Percentiles rank a stretch among this genome's conserved stretches.
Conservation (phyloP, 2,888 invertebrate genomes). For the Chrysolina haemoptera region DNA sequence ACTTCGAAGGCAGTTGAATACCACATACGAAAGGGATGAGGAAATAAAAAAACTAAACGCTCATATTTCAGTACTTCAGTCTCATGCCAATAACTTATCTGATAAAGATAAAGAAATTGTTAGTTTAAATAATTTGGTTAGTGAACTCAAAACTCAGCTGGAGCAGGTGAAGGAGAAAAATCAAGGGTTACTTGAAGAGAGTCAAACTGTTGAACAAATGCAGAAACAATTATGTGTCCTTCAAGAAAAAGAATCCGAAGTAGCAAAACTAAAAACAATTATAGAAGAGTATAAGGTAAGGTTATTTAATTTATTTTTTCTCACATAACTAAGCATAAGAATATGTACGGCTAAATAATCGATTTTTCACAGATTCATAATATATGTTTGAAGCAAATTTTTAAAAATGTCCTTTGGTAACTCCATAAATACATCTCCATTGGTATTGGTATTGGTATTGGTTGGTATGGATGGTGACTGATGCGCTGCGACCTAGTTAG, state of each 20-base stretch:
- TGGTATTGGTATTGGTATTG: too few relatives aligned
- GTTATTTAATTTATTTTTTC: too few relatives aligned
- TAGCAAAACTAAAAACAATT: conserved; percentile 38
- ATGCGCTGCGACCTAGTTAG: too few relatives aligned
- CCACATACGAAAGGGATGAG: conserved; percentile 40
- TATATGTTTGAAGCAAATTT: too few relatives aligned
- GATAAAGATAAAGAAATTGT: conserved; percentile 53
- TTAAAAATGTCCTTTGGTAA: too few relatives aligned
- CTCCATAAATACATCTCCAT: too few relatives aligned
- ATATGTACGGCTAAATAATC: too few relatives aligned
- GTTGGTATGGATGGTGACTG: too few relatives aligned
- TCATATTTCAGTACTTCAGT: conserved; percentile 32
- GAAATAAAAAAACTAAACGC: conserved; percentile 37
- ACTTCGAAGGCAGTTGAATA: conserved; percentile 53
- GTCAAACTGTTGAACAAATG: conserved; percentile 32
- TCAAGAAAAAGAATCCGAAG: conserved; percentile 46
- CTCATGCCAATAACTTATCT: conserved; percentile 7
- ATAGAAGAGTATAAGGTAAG: conserved; percentile 44
- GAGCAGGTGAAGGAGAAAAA: conserved; percentile 48
- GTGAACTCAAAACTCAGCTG: conserved; percentile 51
- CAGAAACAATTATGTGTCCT: conserved; percentile 42
- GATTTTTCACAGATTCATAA: too few relatives aligned
- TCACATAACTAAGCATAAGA: too few relatives aligned
- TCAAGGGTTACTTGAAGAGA: conserved; percentile 47
- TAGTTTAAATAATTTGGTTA: conserved; percentile 51